Evolutionary conservation across 2,888 invertebrate species (phyloP), one percentile per base, ranked within the genome.

Genomic region (Orgyia antiqua): DNA sequence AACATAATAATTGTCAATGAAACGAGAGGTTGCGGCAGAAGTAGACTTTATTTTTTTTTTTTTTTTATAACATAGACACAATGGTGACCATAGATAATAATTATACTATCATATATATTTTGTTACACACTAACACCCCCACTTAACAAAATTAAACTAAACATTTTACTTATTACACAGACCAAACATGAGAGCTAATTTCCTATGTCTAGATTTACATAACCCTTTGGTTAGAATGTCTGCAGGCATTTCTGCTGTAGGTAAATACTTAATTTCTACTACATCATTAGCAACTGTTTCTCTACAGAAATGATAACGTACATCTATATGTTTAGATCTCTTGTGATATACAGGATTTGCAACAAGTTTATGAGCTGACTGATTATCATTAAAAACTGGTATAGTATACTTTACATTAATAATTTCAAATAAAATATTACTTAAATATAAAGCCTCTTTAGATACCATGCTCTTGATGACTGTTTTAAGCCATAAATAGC

Each of bases 261-360:
- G 7, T 8, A 19, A 19, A 19, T 19, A 19, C 2, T 19, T 19
- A 19, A 19, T 19, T 5, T 8, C 8, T 8, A 21, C 9, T 8
- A 29, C 25, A 8, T 23, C 7, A 25, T 39, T 24, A 11, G 21
- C 21, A 10, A 21, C 10, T 3, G 3, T 10, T 21, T 21, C 21
- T 21, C 21, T 21, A 21, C 21, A 21, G 10, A 21, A 35, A 30
- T 37, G 29, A 27, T 27, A 32, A 10, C 30, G 19, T 12, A 35
- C 32, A 32, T 39, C 31, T 27, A 40, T 33, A 13, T 39, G 36
- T 26, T 39, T 36, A 0, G 31, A 31, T 12, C 39, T 30, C 4
- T 39, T 39, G 20, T 39, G 39, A 9, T 27, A 10, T 19, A 34
- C 19, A 25, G 27, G 29, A 13, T 35, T 39, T 13, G 32, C 35